phyloP scores from a whole-genome alignment of 2,888 invertebrate species.

The Thecocarcelia acutangulata region DNA sequence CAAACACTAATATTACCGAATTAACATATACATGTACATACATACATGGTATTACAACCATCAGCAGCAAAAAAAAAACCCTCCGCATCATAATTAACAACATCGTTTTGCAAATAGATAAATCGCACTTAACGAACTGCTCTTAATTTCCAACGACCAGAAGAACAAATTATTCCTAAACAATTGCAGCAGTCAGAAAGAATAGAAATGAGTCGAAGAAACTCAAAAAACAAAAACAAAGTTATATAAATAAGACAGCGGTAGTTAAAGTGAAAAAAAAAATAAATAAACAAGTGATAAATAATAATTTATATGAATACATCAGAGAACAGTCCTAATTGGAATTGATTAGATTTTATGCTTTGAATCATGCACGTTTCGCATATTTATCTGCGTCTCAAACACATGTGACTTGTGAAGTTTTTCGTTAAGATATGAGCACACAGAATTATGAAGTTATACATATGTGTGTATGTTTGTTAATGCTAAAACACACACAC shows the following conservation, averaged over 20 bases:
- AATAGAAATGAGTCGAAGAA: slow-evolving; percentile 30
- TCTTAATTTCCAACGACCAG: slow-evolving; percentile 25
- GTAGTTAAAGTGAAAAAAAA: slow-evolving; percentile 72
- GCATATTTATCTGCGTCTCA: slow-evolving; percentile 79
- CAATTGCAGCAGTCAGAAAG: slow-evolving; percentile 47
- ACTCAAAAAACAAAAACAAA: slow-evolving; percentile 15
- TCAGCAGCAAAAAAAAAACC: slow-evolving; percentile 21
- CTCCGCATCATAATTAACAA: not conserved
- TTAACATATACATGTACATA: slow-evolving; percentile 42
- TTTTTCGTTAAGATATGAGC: slow-evolving; percentile 56
- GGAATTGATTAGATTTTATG: slow-evolving; percentile 80
- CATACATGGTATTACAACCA: slow-evolving; percentile 24
- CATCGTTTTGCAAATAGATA: not conserved
- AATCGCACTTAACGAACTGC: slow-evolving; percentile 2
- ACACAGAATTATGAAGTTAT: not conserved
- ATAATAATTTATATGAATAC: slow-evolving; percentile 81
- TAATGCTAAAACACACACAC: not conserved
- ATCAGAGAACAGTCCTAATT: slow-evolving; percentile 80
- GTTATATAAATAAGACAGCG: slow-evolving; percentile 24
- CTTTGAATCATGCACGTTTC: slow-evolving; percentile 75
- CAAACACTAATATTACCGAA: slow-evolving; percentile 53
- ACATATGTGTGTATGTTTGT: not conserved
- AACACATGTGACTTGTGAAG: slow-evolving; percentile 75
- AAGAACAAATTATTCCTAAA: slow-evolving; percentile 3
- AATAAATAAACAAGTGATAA: slow-evolving; percentile 80